Conservation (phyloP, 2,797 vertebrate species). For the Peromyscus melanophrys region DNA sequence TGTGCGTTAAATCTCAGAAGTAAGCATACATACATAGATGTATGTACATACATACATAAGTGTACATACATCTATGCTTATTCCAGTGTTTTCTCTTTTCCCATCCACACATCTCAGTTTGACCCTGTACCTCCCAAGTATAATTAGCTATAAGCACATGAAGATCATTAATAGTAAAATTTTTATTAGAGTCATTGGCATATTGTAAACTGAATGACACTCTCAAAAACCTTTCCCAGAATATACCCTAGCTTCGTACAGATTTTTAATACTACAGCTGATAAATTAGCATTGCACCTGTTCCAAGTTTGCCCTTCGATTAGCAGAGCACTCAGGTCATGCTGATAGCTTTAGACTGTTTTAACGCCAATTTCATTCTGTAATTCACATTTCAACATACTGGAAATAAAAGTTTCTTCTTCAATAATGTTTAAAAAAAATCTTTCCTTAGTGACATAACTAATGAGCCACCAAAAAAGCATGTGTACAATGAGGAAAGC, state of each 20-base stretch:
- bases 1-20: neutral
- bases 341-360: conserved; percentile 27
- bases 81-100: neutral
- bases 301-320: conserved; percentile 56
- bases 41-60: too few species aligned
- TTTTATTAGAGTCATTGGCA: neutral
- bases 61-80: neutral
- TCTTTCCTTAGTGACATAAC: conserved; percentile 83
- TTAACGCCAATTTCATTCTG: neutral
- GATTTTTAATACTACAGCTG: conserved; percentile 44
- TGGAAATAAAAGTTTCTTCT: conserved; percentile 70
- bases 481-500: conserved; percentile 79
- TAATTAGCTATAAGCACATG: neutral
- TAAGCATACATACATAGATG: too few species aligned
- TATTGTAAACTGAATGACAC: neutral
- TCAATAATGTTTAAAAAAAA: conserved; percentile 51
- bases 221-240: neutral
- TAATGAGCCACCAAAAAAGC: conserved; percentile 81
- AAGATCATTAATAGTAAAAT: neutral
- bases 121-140: neutral
- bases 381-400: neutral
- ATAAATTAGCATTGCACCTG: conserved; percentile 43
- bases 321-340: neutral
- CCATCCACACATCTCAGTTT: neutral
- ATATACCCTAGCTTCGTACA: neutral